These are phyloP conservation scores for Thamnophis sirtalis DNA, from an alignment of 2,113 vertebrate genomes.

Conservation along the genomic window DNA sequence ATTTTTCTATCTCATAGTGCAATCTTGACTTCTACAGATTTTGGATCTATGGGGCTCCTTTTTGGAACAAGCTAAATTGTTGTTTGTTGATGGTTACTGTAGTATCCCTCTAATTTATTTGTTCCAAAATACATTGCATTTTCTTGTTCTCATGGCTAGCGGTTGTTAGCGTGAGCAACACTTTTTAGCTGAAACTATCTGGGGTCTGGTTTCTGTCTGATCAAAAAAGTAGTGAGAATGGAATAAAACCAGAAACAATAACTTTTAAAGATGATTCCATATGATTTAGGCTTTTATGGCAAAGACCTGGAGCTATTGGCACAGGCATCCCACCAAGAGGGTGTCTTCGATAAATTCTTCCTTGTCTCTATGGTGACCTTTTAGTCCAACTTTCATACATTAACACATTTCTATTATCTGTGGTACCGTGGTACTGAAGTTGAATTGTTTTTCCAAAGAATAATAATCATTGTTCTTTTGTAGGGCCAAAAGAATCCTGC, in stretches of 20 bases:
- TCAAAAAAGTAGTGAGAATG: conserved; percentile 41
- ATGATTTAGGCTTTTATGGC: conserved; percentile 51
- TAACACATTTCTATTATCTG: conserved; percentile 45
- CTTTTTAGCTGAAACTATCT: conserved; percentile 18
- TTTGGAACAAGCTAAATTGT: neutral
- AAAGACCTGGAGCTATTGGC: conserved; percentile 20
- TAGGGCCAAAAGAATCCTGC: conserved; percentile 23
- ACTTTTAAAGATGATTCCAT: conserved; percentile 51
- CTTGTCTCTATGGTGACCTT: conserved; percentile 42
- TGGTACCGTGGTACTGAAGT: conserved; percentile 7
- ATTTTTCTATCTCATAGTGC: neutral
- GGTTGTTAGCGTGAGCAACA: conserved; percentile 1
- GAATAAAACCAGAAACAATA: conserved; percentile 63
- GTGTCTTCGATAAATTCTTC: conserved; percentile 38
- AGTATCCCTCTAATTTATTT: neutral
- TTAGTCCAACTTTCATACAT: conserved; percentile 36
- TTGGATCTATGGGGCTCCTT: neutral
- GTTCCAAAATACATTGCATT: neutral
- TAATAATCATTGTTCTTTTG: neutral
- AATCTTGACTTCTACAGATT: neutral
- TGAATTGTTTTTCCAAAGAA: neutral
- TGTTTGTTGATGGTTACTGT: neutral
- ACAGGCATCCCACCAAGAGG: conserved; percentile 33
- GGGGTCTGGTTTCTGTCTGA: conserved; percentile 45
- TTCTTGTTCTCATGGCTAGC: neutral